Percentiles rank a stretch among this genome's conserved stretches.
Conservation (phyloP, 2,113 vertebrate genomes). For the Mesoclemmys tuberculata region DNA sequence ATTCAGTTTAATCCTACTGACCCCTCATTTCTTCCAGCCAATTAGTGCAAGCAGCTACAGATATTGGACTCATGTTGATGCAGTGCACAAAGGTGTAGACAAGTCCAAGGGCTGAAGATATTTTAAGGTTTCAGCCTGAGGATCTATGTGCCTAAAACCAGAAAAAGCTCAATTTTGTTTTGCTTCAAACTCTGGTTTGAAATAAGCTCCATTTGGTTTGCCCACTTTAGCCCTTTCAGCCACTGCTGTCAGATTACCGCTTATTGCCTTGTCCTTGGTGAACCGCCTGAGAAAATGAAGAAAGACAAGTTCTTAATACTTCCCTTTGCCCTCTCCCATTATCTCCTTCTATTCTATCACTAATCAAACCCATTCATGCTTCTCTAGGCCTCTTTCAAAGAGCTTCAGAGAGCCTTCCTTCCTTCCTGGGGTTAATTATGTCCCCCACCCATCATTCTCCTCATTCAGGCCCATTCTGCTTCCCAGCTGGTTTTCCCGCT, state of each 20-base stretch:
- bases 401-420: neutral
- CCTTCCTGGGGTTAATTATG: neutral
- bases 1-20: neutral
- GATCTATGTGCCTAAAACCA: neutral
- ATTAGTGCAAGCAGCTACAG: neutral
- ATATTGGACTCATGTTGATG: neutral
- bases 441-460: neutral
- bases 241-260: neutral
- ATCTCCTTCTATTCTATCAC: neutral
- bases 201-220: neutral
- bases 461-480: neutral
- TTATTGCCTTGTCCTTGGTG: neutral
- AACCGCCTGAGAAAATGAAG: neutral
- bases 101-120: too few species aligned
- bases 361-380: neutral
- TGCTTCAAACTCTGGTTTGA: neutral
- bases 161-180: neutral
- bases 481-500: neutral
- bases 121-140: too few species aligned
- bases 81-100: too few species aligned
- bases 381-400: rapidly evolving
- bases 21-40: neutral
- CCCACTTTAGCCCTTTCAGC: neutral
- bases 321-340: neutral
- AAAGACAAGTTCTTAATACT: neutral